Evolutionary conservation across 2,888 invertebrate species (phyloP), one percentile per base, ranked within the genome.

Genomic region (Ochropleura plecta): DNA sequence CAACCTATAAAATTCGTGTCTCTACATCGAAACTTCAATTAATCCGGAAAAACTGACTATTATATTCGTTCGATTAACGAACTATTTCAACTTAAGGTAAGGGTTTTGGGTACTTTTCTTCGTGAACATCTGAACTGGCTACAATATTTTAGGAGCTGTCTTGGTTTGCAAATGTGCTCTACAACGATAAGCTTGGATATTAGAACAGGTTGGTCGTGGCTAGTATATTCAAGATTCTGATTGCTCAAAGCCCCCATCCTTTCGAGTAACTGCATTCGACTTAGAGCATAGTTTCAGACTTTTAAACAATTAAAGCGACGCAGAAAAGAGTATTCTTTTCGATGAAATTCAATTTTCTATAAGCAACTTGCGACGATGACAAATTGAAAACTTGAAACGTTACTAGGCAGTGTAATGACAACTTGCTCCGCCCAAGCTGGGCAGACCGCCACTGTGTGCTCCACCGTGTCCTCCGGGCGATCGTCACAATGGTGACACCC

Each of bases 21-120:
- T 91, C 90, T 91, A 92, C 88, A 93, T 93, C 93, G 91, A 93
- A 94, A 93, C 94, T 95, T 91, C 91, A 91, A 93, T 91, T 94
- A 94, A 94, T 91, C 83, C 83, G 20, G 53, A 78, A 83, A 76
- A 79, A 46, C 16, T 44, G 10, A n/a, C 18, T 20, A 59, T 71
- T 51, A 48, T 40, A 67, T 70, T 71, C 67, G 16, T 42, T 64
- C 20, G 5, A 20, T 30, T 30, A 30, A 30, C 18, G 9, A 57
- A 16, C 12, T 63, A 46, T 48, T 16, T 77, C 59, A 40, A 8
- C 48, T 59, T 14, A 60, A 5, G 16, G 30, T 30, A 30, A 30
- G 12, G 16, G 46, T 49, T n/a, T 30, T 59, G 30, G 3, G n/a
- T 5, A 60, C 20, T 46, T 46, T 44, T 40, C 6, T 1, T 18